A percentile compares a stretch with the other conserved stretches of the same genome.
Evolutionary conservation across 1,140 invertebrate species (phyloP).

Genomic region (Rhagoletis zephyria): DNA sequence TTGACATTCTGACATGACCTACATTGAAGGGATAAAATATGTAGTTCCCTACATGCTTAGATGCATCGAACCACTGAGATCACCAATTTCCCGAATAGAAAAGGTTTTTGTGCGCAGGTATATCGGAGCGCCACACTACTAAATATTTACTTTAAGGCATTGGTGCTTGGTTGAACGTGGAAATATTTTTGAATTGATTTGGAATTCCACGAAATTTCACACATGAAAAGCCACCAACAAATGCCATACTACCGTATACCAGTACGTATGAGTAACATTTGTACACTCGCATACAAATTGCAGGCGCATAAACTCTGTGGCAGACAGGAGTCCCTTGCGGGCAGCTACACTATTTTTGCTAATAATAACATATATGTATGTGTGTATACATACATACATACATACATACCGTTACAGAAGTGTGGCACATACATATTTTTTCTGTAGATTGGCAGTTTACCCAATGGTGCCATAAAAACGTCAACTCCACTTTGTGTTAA

Average conservation of each 20-base stretch:
- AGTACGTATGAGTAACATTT: not conserved
- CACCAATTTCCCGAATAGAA: too few relatives aligned
- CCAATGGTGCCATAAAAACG: conserved; percentile 28
- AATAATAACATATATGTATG: not conserved
- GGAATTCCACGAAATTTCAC: too few relatives aligned
- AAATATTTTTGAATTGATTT: too few relatives aligned
- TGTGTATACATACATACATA: not conserved
- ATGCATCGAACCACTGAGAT: too few relatives aligned
- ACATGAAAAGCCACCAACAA: too few relatives aligned
- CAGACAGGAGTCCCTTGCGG: not conserved
- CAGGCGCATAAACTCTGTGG: not conserved
- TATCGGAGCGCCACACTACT: too few relatives aligned
- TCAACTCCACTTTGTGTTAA: not conserved
- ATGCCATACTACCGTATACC: not conserved
- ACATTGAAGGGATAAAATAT: too few relatives aligned
- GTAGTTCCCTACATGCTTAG: too few relatives aligned
- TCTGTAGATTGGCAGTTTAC: conserved; percentile 9
- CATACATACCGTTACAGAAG: not conserved
- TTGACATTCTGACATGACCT: too few relatives aligned
- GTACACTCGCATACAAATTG: not conserved
- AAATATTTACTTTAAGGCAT: too few relatives aligned
- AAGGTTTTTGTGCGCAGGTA: too few relatives aligned
- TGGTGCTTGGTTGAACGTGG: too few relatives aligned
- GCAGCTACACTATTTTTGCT: not conserved
- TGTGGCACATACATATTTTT: not conserved